phyloP scores from a whole-genome alignment of 2,888 invertebrate species.

The Apodemia hepburni region DNA sequence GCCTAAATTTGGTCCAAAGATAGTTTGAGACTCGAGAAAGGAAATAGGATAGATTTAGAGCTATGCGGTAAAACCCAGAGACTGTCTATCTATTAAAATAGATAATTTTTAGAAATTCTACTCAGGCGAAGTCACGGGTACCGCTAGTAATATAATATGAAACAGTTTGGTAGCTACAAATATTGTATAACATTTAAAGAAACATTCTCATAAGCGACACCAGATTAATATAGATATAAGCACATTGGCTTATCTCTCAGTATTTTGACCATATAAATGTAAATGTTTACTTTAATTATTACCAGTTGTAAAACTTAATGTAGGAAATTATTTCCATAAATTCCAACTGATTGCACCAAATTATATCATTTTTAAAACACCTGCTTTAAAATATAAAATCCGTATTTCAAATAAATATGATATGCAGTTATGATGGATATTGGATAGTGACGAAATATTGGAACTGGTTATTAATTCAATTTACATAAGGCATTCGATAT shows the following conservation, averaged over 20 bases:
- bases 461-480: not conserved
- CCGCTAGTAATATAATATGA: not conserved
- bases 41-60: no score
- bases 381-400: conserved; percentile 1
- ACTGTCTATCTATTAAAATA: no score
- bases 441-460: not conserved
- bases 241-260: not conserved
- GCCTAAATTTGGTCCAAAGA: no score
- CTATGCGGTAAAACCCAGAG: no score
- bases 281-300: conserved; percentile 5
- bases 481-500: not conserved
- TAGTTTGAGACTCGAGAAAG: no score
- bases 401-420: not conserved
- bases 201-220: not conserved
- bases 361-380: conserved; percentile 3
- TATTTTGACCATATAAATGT: not conserved
- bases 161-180: not conserved
- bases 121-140: no score
- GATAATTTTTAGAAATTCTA: no score
- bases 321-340: not conserved
- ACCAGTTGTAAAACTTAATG: conserved; percentile 4
- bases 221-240: not conserved
- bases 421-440: not conserved
- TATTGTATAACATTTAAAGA: not conserved
- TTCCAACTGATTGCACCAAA: not conserved